Base-by-base conservation (phyloP, 1,140 invertebrate species). In the Paracyclopina nana region DNA sequence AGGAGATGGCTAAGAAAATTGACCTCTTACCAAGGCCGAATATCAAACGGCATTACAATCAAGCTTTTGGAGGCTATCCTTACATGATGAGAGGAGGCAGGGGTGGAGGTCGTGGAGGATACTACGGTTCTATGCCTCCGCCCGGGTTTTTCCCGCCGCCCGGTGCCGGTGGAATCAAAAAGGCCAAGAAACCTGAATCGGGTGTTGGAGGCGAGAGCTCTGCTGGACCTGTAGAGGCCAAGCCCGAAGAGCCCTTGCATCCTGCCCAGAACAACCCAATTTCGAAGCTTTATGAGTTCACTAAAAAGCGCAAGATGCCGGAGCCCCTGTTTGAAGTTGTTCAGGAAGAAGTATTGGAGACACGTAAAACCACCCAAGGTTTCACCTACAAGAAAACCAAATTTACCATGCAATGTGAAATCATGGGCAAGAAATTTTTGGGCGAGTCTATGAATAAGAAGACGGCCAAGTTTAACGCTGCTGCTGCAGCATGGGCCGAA, bases 1-100 rank as follows among this genome's bases (percentile, higher is more conserved):
- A 48, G 25, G 45, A 48, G 20, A 48, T 48, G 45, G 45, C 45
- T 16, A 22, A 28, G 45, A 48, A 48, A 28, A 28, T 48, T n/a
- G 45, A 48, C 14, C 14, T 12, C 12, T 29, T 48, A 28, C 45
- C 45, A 4, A 26, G 27, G 6, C 11, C 28, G 27, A 42, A 42
- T n/a, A 48, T 25, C 16, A 22, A 28, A 48, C 3, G 20, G 14
- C 16, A 44, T 44, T 27, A 11, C 29, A 12, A n/a, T 27, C 45
- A 48, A 48, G 27, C 27, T 14, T 28, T 28, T 6, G 22, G 14
- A 16, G 9, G 30, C 6, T 16, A 11, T 20, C 20, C 27, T 6
- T 25, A 14, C 25, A 5, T 25, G 16, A 38, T 38, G 34, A n/a
- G n/a, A n/a, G n/a, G n/a, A n/a, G n/a, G n/a, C n/a, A n/a, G n/a